A percentile compares a stretch with the other conserved stretches of the same genome.
phyloP scores from a whole-genome alignment of 2,113 vertebrate species.

The Nipponia nippon region DNA sequence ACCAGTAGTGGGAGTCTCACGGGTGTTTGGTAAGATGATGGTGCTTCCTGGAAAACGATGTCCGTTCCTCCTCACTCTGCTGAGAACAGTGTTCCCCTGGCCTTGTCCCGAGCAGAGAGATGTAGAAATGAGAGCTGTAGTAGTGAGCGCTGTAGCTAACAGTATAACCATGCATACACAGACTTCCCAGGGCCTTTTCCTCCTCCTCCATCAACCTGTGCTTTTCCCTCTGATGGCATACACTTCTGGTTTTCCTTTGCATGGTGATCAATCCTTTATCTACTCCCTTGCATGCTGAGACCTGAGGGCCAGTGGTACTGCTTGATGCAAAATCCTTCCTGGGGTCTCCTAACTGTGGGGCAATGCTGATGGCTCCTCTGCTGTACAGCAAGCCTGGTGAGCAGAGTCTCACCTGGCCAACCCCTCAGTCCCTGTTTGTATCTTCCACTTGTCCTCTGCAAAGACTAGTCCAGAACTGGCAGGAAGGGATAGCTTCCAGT shows the following conservation, averaged over 20 bases:
- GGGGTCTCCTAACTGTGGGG: neutral
- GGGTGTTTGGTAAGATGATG: neutral
- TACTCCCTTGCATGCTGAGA: neutral
- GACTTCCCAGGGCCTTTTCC: neutral
- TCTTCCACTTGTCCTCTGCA: neutral
- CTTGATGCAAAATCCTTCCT: neutral
- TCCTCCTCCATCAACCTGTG: neutral
- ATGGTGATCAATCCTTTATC: rapidly evolving
- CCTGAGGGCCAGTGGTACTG: neutral
- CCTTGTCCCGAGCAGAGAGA: neutral
- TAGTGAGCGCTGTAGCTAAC: neutral
- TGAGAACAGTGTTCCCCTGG: neutral
- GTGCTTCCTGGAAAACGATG: neutral
- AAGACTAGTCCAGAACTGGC: neutral
- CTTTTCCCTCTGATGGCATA: neutral
- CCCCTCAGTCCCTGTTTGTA: neutral
- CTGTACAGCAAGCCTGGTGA: neutral
- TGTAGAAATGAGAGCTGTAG: neutral
- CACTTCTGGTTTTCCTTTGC: neutral
- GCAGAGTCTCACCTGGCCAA: neutral
- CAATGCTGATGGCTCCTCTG: neutral
- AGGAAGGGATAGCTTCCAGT: neutral
- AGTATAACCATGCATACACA: too few species aligned
- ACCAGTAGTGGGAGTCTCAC: rapidly evolving
- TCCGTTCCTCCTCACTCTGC: neutral